Evolutionary conservation across 2,888 invertebrate species (phyloP), one percentile per base, ranked within the genome.

Genomic region (Hyles lineata): DNA sequence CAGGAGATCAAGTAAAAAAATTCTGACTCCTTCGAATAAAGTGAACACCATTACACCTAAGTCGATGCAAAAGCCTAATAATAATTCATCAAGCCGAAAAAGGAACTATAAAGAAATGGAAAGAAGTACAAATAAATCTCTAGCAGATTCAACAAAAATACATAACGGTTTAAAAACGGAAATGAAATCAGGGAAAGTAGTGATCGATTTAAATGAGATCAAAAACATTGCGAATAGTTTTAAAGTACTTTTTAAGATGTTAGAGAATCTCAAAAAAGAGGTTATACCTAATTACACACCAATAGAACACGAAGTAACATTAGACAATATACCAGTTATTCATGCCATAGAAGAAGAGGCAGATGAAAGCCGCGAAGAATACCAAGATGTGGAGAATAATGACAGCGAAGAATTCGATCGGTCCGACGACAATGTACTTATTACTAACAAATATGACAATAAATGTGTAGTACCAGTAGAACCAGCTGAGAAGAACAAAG

Each of bases 371-470:
- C 70, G 71, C 9, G 74, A 76, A 25, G 78, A 79, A 17, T 70
- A 72, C 15, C 74, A 76, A 9, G 78, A 79, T 23, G 70, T 29
- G 72, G 72, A 80, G 35, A 76, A 74, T 21, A 79, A 76, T 25
- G 75, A 76, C 58, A 76, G 78, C 43, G 85, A 82, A 21, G 87
- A 87, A 67, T 85, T 84, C 8, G 82, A 86, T 72, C 79, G 86
- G n/a, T 86, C 87, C 2, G 86, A 85, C 29, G 89, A 89, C 63
- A 87, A 86, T 73, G 85, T 89, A 32, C 78, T 89, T 0, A 88
- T 89, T 21, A 86, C 83, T 0, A 89, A 89, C 71, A 89, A 87
- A 76, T 86, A 85, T 50, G 80, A 77, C n/a, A 84, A 79, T 43
- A 76, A 75, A 72, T 8, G 29, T 72, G 73, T 63, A 76, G 74